Base-by-base conservation (phyloP, 1,140 invertebrate species). In the Chymomyza costata region DNA sequence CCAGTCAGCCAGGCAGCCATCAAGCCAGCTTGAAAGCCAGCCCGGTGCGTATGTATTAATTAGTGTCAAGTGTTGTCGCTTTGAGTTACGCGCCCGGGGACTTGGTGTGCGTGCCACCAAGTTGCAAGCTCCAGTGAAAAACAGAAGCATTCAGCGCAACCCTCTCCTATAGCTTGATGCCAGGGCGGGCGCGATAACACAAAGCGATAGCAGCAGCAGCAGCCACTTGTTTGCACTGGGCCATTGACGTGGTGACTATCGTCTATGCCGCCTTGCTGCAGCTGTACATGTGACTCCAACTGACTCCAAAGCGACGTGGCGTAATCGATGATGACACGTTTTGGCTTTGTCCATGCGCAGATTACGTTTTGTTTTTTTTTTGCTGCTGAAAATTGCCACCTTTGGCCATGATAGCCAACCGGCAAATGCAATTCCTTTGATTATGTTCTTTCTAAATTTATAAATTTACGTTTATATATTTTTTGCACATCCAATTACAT, bases 1-100 rank as follows among this genome's bases (percentile, higher is more conserved):
- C 14, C 14, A 2, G 35, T 16, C 32, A 13, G 32, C 13, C 8
- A 8, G 32, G 6, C 32, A 8, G 32, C 13, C 32, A 6, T 5
- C 35, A 32, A 25, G 14, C 32, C 13, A 45, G 15, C 34, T 49
- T 45, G 43, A 15, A 38, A 16, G 32, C 56, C 55, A 51, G 21
- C 56, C 49, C 44, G 60, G 64, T 78, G 71, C 71, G 73, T 80
- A 80, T 71, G 73, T 80, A 80, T 80, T 80, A 80, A 80, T 80
- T 80, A 80, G 73, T 80, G 73, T 80, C 73, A 80, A 80, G 73
- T 80, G 73, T 80, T 80, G 73, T 80, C 73, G 73, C 73, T 80
- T 80, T 80, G 73, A 80, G 73, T 81, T 80, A 80, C 73, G 64
- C 73, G 73, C 73, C 74, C 59, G 57, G 45, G 73, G 73, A 68